phyloP scores from a whole-genome alignment of 2,113 vertebrate genomes.

The Lepidothrix coronata region DNA sequence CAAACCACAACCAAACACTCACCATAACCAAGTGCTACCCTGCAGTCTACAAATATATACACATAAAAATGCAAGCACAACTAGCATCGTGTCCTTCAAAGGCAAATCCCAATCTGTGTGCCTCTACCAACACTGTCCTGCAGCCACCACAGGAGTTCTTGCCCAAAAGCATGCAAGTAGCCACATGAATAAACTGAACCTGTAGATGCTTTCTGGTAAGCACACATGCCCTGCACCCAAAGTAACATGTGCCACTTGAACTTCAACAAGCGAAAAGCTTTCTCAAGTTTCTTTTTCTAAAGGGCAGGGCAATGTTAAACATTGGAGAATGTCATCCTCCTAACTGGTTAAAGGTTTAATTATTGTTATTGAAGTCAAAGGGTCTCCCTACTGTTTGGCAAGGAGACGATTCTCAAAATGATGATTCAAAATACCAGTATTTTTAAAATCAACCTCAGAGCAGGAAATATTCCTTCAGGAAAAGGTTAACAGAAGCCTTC shows the following conservation, averaged over 20 bases:
- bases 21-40: neutral
- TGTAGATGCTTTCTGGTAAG: accelerated
- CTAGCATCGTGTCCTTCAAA: neutral
- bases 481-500: neutral
- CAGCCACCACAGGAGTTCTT: neutral
- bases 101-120: neutral
- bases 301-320: neutral
- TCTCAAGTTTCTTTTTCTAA: neutral
- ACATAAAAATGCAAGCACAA: neutral
- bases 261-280: neutral
- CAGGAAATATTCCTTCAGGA: neutral
- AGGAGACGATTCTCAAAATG: neutral
- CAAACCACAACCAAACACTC: neutral
- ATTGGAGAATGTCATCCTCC: neutral
- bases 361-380: slow-evolving; percentile 43
- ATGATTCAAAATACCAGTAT: neutral
- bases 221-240: accelerated
- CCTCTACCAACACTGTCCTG: neutral
- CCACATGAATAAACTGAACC: neutral
- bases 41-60: neutral
- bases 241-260: neutral
- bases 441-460: neutral
- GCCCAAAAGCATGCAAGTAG: neutral
- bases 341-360: neutral
- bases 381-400: slow-evolving; percentile 10